Evolutionary conservation across 1,140 invertebrate genomes (phyloP).

Genomic region (Phymorhynchus buccinoides): DNA sequence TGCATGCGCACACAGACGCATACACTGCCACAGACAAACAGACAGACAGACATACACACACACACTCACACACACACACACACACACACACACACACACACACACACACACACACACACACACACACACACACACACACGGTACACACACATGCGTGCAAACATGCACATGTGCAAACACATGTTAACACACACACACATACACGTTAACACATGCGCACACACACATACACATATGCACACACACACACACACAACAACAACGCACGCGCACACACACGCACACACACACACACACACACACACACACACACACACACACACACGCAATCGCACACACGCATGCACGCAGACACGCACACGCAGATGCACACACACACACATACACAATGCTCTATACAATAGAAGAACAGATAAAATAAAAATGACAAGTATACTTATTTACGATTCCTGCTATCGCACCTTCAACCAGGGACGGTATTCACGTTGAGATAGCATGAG

Average conservation of each 20-base stretch:
- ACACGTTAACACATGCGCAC: not conserved
- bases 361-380: constrained; percentile 1
- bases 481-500: too few relatives aligned
- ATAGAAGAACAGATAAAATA: too few relatives aligned
- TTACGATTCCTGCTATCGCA: too few relatives aligned
- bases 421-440: too few relatives aligned
- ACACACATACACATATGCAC: constrained; percentile 30
- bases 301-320: constrained; percentile 29
- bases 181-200: not conserved
- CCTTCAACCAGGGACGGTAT: too few relatives aligned
- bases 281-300: constrained; percentile 29
- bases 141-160: not conserved
- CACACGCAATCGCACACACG: constrained; percentile 15
- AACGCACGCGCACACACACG: constrained; percentile 29
- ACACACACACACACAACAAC: constrained; percentile 26
- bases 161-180: not conserved
- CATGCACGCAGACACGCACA: constrained; percentile 2
- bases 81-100: constrained; percentile 32
- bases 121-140: constrained; percentile 17
- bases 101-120: constrained; percentile 19
- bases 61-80: constrained; percentile 9
- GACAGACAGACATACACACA: not conserved
- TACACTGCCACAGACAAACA: not conserved
- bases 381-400: not conserved
- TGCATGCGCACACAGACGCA: not conserved